A percentile compares a stretch with the other conserved stretches of the same genome.
Conservation (phyloP, 37 sponge, comb jelly and placozoan genomes). For the Ianthella basta region DNA sequence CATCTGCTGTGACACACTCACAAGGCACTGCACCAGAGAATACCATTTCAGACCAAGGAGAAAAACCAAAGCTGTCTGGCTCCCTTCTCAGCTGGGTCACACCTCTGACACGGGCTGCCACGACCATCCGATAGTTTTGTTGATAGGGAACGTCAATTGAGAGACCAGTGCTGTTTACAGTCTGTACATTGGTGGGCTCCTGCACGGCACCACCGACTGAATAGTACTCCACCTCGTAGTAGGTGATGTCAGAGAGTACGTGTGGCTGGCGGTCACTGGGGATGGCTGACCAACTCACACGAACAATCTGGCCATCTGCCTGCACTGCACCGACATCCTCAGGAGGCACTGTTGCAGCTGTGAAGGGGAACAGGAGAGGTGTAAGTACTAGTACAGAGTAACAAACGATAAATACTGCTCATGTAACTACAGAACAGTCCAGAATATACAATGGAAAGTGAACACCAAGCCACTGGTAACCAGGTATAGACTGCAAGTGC, state of each 20-base stretch:
- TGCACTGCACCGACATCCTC: not conserved
- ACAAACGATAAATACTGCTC: too few species aligned
- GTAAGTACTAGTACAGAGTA: too few species aligned
- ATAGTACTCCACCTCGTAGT: conserved; percentile 14
- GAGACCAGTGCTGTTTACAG: not conserved
- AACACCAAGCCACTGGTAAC: too few species aligned
- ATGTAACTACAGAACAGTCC: too few species aligned
- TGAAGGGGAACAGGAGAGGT: not conserved
- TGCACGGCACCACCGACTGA: too few species aligned
- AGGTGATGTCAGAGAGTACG: not conserved
- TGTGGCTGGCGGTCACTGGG: not conserved
- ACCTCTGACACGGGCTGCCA: not conserved
- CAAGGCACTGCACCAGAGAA: not conserved
- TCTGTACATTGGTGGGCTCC: too few species aligned
- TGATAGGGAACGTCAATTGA: not conserved
- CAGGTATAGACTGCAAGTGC: too few species aligned
- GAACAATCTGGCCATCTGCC: not conserved
- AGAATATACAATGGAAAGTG: too few species aligned
- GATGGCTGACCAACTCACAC: not conserved
- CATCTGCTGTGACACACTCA: too few species aligned
- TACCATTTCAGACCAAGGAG: conserved; percentile 2
- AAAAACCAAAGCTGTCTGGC: not conserved
- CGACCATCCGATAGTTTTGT: not conserved
- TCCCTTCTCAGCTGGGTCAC: conserved; percentile 11
- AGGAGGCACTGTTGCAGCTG: conserved; percentile 12